phyloP scores from a whole-genome alignment of 2,888 invertebrate species.

The Meghimatium bilineatum region DNA sequence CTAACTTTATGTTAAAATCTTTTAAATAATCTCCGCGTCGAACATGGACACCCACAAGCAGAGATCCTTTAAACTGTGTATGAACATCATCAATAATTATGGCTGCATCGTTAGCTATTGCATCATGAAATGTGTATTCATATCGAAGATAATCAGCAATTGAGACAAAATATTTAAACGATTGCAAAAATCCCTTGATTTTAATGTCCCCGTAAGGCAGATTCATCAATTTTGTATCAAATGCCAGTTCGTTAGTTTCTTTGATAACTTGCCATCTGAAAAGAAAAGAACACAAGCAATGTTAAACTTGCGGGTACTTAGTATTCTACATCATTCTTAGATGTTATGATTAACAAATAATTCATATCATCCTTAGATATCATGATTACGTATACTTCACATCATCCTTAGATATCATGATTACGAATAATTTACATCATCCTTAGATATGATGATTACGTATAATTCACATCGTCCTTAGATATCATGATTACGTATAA shows the following conservation, averaged over 20 bases:
- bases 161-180: not conserved
- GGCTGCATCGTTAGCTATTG: too few species aligned
- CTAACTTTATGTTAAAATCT: not conserved
- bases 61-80: not conserved
- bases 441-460: too few species aligned
- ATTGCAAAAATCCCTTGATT: conserved; percentile 1
- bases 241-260: not conserved
- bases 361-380: too few species aligned
- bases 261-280: not conserved
- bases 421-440: too few species aligned
- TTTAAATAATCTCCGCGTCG: conserved; percentile 8
- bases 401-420: too few species aligned
- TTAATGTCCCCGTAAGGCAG: not conserved
- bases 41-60: conserved; percentile 23
- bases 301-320: not conserved
- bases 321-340: too few species aligned
- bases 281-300: not conserved
- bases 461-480: too few species aligned
- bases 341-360: too few species aligned
- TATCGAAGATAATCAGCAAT: not conserved
- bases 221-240: not conserved
- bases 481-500: too few species aligned
- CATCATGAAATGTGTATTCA: not conserved
- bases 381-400: too few species aligned
- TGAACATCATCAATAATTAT: not conserved